Base-by-base conservation (phyloP, 2,888 invertebrate species). In the Diaphora mendica region DNA sequence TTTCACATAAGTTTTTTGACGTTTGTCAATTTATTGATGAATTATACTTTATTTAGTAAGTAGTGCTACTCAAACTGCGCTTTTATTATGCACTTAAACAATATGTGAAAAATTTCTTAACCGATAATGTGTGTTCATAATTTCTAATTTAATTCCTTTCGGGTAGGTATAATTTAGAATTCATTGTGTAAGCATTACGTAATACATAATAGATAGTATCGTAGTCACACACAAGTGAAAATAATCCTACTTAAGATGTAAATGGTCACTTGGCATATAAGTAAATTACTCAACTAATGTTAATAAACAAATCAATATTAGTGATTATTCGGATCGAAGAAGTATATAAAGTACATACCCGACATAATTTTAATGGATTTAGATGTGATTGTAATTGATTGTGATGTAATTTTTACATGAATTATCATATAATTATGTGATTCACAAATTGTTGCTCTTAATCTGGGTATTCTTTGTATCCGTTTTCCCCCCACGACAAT, bases 31-130 rank as follows among this genome's bases (percentile, higher is more conserved):
- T 30, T 30, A 35, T 51, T 35, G 51, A 35, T n/a, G 33, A 68
- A 68, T 68, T 68, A 51, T 51, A 35, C 15, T 51, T 51, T 35
- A 51, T 68, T 66, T 71, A 33, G 33, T 71, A 20, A 39, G 55
- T 3, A 4, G 48, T 26, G 20, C 39, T 48, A 35, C 62, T 65
- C 48, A 51, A n/a, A 65, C 51, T 39, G 26, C 30, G 20, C 9
- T 66, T 66, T 48, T 30, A 62, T 62, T 30, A 30, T 30, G 17
- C 17, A 30, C 62, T 30, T 30, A 30, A 26, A 44, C 17, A 26
- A 48, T 20, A 30, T 48, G 20, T 30, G 23, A 44, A 30, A 67
- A 3, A 17, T 44, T 44, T 17, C 30, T 9, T 26, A 44, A 67
- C 11, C 26, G 44, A 26, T 35, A 44, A 30, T 30, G 30, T 62